These are phyloP conservation scores for Karalla daura DNA, from an alignment of 2,797 vertebrate genomes.

Conservation along the genomic window DNA sequence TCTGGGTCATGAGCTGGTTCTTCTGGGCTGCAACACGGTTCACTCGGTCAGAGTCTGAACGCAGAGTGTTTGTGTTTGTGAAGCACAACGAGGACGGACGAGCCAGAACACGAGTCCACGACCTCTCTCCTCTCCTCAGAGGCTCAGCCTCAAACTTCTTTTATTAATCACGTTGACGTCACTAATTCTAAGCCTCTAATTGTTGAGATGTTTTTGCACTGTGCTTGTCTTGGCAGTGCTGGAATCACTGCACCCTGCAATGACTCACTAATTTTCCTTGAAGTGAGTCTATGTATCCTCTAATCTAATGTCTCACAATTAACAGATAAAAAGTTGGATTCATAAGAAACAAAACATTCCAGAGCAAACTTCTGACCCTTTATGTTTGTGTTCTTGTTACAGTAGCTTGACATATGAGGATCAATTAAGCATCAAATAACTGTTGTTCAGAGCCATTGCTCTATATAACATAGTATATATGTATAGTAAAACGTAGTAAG, in stretches of 20 bases:
- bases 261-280: background rate
- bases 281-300: background rate
- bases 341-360: too few species aligned
- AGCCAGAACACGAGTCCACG: background rate
- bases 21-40: slow-evolving; percentile 76
- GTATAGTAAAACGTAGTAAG: too few species aligned
- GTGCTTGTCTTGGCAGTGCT: background rate
- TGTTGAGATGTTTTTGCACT: background rate
- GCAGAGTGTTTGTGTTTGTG: too few species aligned
- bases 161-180: background rate
- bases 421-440: too few species aligned
- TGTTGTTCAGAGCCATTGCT: too few species aligned
- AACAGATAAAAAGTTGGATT: too few species aligned
- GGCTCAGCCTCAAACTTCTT: background rate
- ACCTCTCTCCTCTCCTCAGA: background rate
- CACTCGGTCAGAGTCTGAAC: background rate
- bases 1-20: slow-evolving; percentile 90
- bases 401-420: too few species aligned
- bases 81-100: background rate
- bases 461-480: too few species aligned
- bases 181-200: background rate
- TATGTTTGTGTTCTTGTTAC: too few species aligned
- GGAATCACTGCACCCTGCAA: background rate
- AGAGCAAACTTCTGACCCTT: too few species aligned
- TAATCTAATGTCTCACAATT: too few species aligned